phyloP scores from a whole-genome alignment of 2,888 invertebrate species.

The Meandrusa payeni region DNA sequence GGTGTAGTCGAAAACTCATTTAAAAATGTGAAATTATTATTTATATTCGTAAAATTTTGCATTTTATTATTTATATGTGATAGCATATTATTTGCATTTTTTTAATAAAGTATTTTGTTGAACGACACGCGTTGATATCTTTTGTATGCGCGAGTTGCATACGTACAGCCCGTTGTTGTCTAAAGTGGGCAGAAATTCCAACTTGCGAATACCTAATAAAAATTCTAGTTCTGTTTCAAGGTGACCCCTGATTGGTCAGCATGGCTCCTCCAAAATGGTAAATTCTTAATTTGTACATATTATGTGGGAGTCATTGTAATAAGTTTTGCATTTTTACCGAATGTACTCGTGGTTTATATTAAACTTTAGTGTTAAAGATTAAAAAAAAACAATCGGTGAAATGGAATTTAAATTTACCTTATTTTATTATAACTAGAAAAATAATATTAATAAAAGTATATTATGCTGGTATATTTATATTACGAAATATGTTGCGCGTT shows the following conservation, averaged over 20 bases:
- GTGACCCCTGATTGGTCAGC: conserved; percentile 23
- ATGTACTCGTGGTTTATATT: too few relatives aligned
- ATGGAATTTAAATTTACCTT: too few relatives aligned
- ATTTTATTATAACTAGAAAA: too few relatives aligned
- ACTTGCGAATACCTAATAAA: conserved; percentile 25
- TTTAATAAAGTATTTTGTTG: conserved; percentile 28
- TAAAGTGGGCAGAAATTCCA: conserved; percentile 25
- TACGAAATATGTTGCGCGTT: too few relatives aligned
- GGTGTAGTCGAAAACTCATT: too few relatives aligned
- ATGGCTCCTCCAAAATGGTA: conserved; percentile 14
- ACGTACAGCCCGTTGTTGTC: conserved; percentile 17
- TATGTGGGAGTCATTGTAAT: conserved; percentile 18
- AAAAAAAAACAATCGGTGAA: too few relatives aligned
- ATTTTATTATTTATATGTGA: too few relatives aligned
- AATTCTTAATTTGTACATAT: conserved; percentile 20
- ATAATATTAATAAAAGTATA: too few relatives aligned
- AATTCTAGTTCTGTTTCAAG: conserved; percentile 26
- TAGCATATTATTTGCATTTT: conserved; percentile 2
- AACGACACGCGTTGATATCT: conserved; percentile 60
- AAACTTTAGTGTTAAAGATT: too few relatives aligned
- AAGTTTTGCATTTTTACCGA: conserved; percentile 3
- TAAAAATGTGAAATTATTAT: too few relatives aligned
- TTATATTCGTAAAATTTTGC: too few relatives aligned
- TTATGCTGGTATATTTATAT: too few relatives aligned
- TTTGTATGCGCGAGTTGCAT: conserved; percentile 46